Evolutionary conservation across 2,797 vertebrate species (phyloP), one percentile per base, ranked within the genome.

Genomic region (Sylvia borin): DNA sequence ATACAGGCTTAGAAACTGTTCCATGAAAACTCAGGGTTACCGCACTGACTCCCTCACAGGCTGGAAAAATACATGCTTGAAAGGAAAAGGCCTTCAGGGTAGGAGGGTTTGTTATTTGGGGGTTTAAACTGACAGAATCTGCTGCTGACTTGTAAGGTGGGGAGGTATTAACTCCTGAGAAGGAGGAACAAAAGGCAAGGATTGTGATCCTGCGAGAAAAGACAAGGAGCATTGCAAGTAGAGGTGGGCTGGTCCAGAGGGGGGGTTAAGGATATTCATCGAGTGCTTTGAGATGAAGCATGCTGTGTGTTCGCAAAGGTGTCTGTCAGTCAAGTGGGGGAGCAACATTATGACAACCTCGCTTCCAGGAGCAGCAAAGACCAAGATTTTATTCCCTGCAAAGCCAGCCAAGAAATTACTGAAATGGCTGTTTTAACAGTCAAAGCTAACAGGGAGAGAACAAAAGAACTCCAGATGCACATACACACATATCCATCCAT

Each of bases 111-210:
- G 80, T 96, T 95, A 94, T 96, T 95, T 91, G 92, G 92, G 90
- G 72, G 48, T 95, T 95, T 91, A 87, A 95, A 93, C 86, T 87
- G 92, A 80, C 80, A 96, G 95, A 93, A 97, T 92, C 77, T 45
- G 48, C 82, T 34, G 64, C 89, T 92, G 95, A 93, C 95, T 95
- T 95, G 91, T 97, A 95, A 97, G 90, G 93, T 95, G 92, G 85
- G 82, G 82, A 86, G 78, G 89, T 31, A 66, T 93, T 96, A 94
- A 94, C 96, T 87, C 90, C 77, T 68, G 78, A 90, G 90, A 89
- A 88, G 79, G 84, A 84, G 88, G 91, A 95, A 97, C 89, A 85
- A 95, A 92, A 88, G 81, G 90, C 89, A 95, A 65, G 88, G 95
- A 86, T 89, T 91, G 95, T 64, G 78, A 88, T 95, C 86, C 91